Base-by-base conservation (phyloP, 2,797 vertebrate species). In the Sebastes ruberrimus region DNA sequence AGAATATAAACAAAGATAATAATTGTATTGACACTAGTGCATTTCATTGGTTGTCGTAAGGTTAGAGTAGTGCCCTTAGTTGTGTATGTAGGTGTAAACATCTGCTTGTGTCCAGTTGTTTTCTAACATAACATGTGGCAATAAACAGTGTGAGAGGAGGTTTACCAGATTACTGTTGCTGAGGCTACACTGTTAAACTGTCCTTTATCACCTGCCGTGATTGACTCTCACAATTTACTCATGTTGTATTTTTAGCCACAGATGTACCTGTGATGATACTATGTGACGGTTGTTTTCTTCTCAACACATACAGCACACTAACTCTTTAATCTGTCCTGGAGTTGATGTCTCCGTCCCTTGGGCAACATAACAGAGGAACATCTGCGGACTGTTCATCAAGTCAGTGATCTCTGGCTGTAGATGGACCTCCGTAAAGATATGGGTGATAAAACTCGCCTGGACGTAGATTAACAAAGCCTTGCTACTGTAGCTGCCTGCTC, bases 361-460 rank as follows among this genome's bases (percentile, higher is more conserved):
- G 49, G 79, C 22, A 11, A 32, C 76, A n/a, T 64, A 38, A 62
- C 33, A 18, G 20, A 61, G n/a, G 65, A 49, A 68, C 8, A 27
- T 42, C 42, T 9, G 33, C 59, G 28, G 71, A 53, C 22, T 64
- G 35, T 77, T 80, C 33, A 59, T 74, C 25, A 57, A 30, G 53
- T 69, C 70, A 52, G 57, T 72, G 49, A 63, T 66, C 78, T 55
- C 46, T 5, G 57, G 64, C 62, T 52, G 7, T 9, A 80, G 49
- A 73, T 70, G 23, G 28, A 22, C 23, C 60, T 66, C 35, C 69
- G 69, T 73, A 71, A 82, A 80, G 71, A 75, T 35, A 49, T 53
- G 18, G 74, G 57, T 74, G 68, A 87, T 86, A 83, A 79, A 89
- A 70, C 42, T 32, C 67, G 9, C 2, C 52, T 27, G 2, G 64